Base-by-base conservation (phyloP, 2,113 vertebrate genomes). In the Kobus ellipsiprymnus region DNA sequence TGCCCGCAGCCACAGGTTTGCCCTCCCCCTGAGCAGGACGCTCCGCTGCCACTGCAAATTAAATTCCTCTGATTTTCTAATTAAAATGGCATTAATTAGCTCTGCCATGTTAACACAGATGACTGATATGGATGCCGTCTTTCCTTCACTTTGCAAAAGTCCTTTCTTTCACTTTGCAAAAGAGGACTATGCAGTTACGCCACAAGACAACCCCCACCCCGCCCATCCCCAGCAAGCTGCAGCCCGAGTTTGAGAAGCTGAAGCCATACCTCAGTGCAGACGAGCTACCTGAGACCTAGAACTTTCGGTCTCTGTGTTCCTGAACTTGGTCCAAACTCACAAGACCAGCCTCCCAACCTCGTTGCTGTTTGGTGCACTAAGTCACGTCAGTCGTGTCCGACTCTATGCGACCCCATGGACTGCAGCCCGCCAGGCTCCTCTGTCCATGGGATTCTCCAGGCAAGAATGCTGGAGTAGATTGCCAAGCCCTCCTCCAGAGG, bases 31-130 rank as follows among this genome's bases (percentile, higher is more conserved):
- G 17, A 40, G 54, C 85, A 46, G 11, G 55, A 21, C 80, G 50
- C 50, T 44, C 55, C 4, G 3, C 50, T 29, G 36, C 40, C 44
- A n/a, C 46, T 23, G 46, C 46, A 12, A 87, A 77, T 94, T 85
- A 81, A 83, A 30, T 25, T n/a, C 17, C 19, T 60, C 60, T 40
- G 33, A 74, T 62, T 95, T 96, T n/a, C 97, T 97, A 97, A 98
- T 98, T 97, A 97, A 98, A 98, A 91, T 50, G 57, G 87, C 94
- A 85, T 95, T 40, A 96, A 93, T 97, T 92, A 98, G 86, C 71
- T 59, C 62, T 77, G 91, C 87, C 40, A 54, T n/a, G 57, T 57
- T 87, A 71, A 78, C 96, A 29, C 14, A 96, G 95, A 8, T 95
- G 95, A 94, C 94, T 98, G 95, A 92, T 90, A 83, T 15, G 5